Percentiles rank a stretch among this genome's conserved stretches.
Conservation (phyloP, 1,140 invertebrate genomes). For the Rhopalosiphum padi region DNA sequence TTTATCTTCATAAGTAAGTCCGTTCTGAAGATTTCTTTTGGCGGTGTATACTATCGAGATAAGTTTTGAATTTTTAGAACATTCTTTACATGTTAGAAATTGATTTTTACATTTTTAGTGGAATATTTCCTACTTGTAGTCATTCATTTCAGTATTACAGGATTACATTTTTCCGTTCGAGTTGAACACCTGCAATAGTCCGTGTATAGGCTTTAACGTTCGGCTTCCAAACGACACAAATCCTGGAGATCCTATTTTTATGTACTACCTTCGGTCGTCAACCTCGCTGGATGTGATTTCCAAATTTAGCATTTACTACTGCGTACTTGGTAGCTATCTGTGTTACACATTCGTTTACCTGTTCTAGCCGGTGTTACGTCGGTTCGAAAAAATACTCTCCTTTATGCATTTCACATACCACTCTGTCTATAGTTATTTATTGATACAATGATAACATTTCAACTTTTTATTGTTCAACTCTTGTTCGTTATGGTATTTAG, state of each 20-base stretch:
- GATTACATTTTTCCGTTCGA: background rate
- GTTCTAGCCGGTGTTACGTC: background rate
- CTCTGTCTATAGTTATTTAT: background rate
- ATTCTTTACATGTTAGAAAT: background rate
- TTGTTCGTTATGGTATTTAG: background rate
- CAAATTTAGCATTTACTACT: conserved; percentile 47
- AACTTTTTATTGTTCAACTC: background rate
- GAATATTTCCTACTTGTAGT: background rate
- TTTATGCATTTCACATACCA: background rate
- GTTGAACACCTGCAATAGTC: background rate
- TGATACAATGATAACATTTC: background rate
- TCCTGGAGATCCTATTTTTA: conserved; percentile 54
- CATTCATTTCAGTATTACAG: background rate
- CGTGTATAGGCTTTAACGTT: conserved; percentile 3
- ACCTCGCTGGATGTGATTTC: conserved; percentile 37
- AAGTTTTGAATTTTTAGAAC: background rate
- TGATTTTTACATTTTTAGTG: background rate
- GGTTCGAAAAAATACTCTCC: background rate
- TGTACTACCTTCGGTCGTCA: conserved; percentile 47
- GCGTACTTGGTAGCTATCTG: background rate
- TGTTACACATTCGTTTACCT: background rate
- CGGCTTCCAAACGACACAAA: background rate
- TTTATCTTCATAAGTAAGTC: conserved; percentile 33
- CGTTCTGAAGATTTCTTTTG: conserved; percentile 29
- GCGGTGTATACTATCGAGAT: background rate